Conservation (phyloP, 2,797 vertebrate genomes). For the Neoniphon sammara region DNA sequence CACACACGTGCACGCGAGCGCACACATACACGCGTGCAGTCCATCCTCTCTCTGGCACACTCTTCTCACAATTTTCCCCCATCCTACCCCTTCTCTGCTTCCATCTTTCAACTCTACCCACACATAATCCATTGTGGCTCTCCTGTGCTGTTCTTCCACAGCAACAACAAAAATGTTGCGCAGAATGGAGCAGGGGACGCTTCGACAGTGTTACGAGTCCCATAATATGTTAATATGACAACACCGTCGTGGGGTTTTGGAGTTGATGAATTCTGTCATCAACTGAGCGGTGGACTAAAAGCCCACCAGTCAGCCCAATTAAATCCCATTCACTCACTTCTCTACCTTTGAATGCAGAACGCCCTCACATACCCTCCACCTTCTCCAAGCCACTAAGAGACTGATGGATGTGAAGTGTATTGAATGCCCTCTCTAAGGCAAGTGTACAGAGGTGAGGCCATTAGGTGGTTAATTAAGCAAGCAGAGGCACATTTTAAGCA, state of each 20-base stretch:
- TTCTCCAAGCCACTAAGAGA: constrained; percentile 22
- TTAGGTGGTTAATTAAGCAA: constrained; percentile 61
- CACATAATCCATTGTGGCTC: constrained; percentile 57
- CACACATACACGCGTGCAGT: constrained; percentile 23
- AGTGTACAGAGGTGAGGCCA: constrained; percentile 54
- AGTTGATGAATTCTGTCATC: constrained; percentile 64
- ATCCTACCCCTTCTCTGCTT: constrained; percentile 45
- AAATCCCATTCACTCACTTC: constrained; percentile 35
- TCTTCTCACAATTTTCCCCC: constrained; percentile 43
- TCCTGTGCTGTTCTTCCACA: constrained; percentile 29
- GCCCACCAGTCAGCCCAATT: constrained; percentile 49
- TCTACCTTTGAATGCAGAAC: constrained; percentile 23
- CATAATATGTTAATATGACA: constrained; percentile 14
- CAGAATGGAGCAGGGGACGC: constrained; percentile 36
- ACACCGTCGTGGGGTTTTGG: constrained; percentile 38
- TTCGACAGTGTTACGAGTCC: constrained; percentile 11
- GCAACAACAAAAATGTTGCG: constrained; percentile 34
- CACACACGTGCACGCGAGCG: constrained; percentile 13
- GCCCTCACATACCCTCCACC: background rate
- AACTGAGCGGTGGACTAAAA: constrained; percentile 36
- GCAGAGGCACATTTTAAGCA: constrained; percentile 40
- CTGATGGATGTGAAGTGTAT: constrained; percentile 41
- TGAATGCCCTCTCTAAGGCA: constrained; percentile 44
- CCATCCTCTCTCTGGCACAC: constrained; percentile 13
- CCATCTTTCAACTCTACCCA: constrained; percentile 48